Base-by-base conservation (phyloP, 2,888 invertebrate species). In the Cryptus armator region DNA sequence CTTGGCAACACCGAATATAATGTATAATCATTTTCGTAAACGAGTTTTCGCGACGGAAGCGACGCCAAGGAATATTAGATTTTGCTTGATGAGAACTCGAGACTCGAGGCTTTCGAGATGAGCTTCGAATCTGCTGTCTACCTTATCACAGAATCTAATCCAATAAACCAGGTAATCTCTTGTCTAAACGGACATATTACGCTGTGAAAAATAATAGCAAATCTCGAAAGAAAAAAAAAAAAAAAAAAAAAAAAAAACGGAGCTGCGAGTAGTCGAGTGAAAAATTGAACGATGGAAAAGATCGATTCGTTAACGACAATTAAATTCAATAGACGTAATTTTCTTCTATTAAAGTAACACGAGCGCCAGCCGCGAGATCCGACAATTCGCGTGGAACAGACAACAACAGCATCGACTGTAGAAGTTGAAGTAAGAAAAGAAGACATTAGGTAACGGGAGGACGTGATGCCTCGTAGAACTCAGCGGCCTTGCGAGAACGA, bases 401-500 rank as follows among this genome's bases (percentile, higher is more conserved):
- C 46, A 79, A 46, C 10, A 46, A 77, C 48, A 67, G 48, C 56
- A 14, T 29, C 10, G 64, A 56, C 48, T 14, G 29, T 14, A 48
- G 2, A 62, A 43, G 46, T 59, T 48, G 10, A 62, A 48, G n/a
- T n/a, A 48, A 70, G 43, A 80, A 71, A 46, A 62, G 37, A 64
- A 37, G 64, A 46, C 64, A 71, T 79, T 83, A 70, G 37, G 59
- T 79, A 70, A 83, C 68, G 75, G 70, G 64, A 75, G 51, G 53
- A 75, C 59, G 68, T 37, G 70, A 56, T 66, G 46, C 59, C 59
- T 67, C 67, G 32, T 44, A 10, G 46, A 80, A 77, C 37, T 68
- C 51, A 44, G 29, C 76, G 68, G 72, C 72, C 72, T 84, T 81
- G 84, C 59, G 62, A 77, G n/a, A 29, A n/a, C 72, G 67, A 76